Evolutionary conservation across 2,797 vertebrate species (phyloP).

Genomic region (Petrocephalus schoutedeni): DNA sequence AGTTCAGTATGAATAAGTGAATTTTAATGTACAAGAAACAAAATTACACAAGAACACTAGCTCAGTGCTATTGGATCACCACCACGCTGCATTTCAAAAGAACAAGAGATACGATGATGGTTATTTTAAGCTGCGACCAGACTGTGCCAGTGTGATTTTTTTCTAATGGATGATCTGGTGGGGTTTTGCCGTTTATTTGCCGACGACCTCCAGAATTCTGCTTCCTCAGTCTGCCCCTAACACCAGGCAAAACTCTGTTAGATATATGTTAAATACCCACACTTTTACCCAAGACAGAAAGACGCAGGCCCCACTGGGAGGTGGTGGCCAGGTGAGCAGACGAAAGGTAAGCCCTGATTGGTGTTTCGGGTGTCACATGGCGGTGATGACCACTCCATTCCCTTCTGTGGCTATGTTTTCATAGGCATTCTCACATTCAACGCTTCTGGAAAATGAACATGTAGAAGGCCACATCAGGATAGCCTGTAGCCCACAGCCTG

Average conservation of each 20-base stretch:
- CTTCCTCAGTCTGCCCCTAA: background rate
- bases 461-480: background rate
- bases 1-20: background rate
- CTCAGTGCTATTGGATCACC: background rate
- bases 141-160: background rate
- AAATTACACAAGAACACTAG: background rate
- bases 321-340: background rate
- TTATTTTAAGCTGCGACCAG: background rate
- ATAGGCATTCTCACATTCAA: constrained; percentile 24
- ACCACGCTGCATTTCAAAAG: background rate
- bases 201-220: background rate
- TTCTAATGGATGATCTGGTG: background rate
- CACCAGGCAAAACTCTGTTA: background rate
- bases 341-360: background rate
- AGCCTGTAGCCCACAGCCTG: background rate
- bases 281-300: background rate
- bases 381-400: constrained; percentile 41
- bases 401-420: constrained; percentile 36
- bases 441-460: constrained; percentile 44
- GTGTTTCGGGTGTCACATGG: constrained; percentile 49
- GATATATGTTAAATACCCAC: background rate
- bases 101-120: background rate
- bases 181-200: background rate
- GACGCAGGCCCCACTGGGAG: background rate
- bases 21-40: background rate